Evolutionary conservation across 2,888 invertebrate genomes (phyloP).

Genomic region (Aphodius sticticus): DNA sequence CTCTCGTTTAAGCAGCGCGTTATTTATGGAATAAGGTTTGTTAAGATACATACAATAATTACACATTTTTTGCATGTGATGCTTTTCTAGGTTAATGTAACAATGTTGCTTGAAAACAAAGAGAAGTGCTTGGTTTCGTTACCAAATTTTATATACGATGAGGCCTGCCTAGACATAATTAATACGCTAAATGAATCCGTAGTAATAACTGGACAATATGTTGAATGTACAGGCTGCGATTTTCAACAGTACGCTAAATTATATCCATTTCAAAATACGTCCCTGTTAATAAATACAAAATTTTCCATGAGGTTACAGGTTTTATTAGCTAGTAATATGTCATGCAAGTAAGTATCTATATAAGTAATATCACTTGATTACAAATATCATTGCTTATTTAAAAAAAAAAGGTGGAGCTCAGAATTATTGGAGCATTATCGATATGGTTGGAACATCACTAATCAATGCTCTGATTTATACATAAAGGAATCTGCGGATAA

Average conservation of each 20-base stretch:
- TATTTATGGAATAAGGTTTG: too few relatives aligned
- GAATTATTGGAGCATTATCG: constrained; percentile 57
- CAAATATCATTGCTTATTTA: constrained; percentile 34
- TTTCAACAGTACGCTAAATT: constrained; percentile 52
- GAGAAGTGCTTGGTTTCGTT: constrained; percentile 42
- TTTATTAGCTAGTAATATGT: constrained; percentile 30
- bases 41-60: not conserved
- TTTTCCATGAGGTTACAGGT: constrained; percentile 53
- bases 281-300: constrained; percentile 55
- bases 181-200: constrained; percentile 50
- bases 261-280: constrained; percentile 45
- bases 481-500: constrained; percentile 58
- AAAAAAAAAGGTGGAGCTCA: constrained; percentile 52
- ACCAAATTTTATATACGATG: constrained; percentile 54
- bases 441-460: constrained; percentile 58
- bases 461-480: constrained; percentile 51
- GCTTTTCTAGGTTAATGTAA: not conserved
- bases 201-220: constrained; percentile 55
- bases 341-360: constrained; percentile 24
- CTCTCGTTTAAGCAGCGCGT: too few relatives aligned
- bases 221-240: constrained; percentile 57
- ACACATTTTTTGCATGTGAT: not conserved
- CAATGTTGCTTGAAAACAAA: constrained; percentile 44
- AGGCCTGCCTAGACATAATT: constrained; percentile 58
- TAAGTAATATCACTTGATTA: constrained; percentile 7